Evolutionary conservation across 2,113 vertebrate species (phyloP), one percentile per base, ranked within the genome.

Genomic region (Sylvilagus bachmani): DNA sequence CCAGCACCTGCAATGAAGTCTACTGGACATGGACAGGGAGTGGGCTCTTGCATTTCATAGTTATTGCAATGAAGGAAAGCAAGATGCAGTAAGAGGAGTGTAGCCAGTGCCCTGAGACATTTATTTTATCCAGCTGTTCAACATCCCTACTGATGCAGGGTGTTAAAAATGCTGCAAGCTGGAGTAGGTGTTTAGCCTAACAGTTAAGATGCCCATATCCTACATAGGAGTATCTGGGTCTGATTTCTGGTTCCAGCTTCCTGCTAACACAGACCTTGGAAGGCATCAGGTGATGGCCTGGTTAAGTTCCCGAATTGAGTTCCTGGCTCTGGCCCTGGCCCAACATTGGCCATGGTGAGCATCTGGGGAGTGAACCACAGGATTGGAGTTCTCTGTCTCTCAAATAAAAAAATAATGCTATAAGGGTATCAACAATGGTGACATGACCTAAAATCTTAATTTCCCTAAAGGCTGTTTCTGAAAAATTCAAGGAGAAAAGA

Each of bases 401-500:
- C 44, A 44, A 44, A 44, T 44, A 9, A 44, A 44, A 44, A 33
- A 92, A 95, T 38, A 51, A 69, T 86, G 6, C 55, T 74, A n/a
- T 58, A 16, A 64, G 44, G 58, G 2, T 14, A 10, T 95, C 36
- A 86, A 36, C 24, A 5, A 8, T 19, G 36, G 24, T 78, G 16
- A 89, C 25, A 33, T 78, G 64, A 82, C 53, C 19, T 27, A 69
- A 70, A 24, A 66, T 14, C 13, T 31, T 13, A 66, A 49, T 19
- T 70, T 38, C 62, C 31, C 71, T 84, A 58, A 85, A 10, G 24
- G 44, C 6, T 29, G 31, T 64, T 95, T 89, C 31, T 66, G 21
- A 44, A 92, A 96, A 87, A 91, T 10, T 33, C 33, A 85, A 74
- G n/a, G n/a, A 5, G 58, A 86, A 19, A 87, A 81, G 77, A 66